Evolutionary conservation across 2,888 invertebrate species (phyloP), one percentile per base, ranked within the genome.

Genomic region (Campoplex nolae): DNA sequence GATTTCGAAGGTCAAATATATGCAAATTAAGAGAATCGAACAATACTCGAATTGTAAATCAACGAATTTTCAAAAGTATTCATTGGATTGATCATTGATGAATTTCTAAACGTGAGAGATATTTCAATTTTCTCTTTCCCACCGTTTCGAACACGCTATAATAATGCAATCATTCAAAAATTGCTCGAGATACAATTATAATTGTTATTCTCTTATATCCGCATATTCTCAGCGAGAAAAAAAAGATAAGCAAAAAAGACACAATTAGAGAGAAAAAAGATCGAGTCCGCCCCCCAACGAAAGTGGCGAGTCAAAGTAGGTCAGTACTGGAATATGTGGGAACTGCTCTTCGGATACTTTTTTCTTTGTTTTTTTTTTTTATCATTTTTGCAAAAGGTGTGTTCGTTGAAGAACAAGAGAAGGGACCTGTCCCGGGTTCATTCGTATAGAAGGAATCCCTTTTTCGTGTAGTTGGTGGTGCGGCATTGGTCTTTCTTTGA

Each of bases 231-330:
- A 48, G 18, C 42, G 56, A 48, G 56, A 18, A 32, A 62, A 73
- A 77, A 73, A 77, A 56, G 42, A 80, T n/a, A 77, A 23, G 32
- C n/a, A 45, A 38, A 28, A 38, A 85, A 68, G 54, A 70, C 28
- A 67, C 51, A 65, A 28, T 45, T 71, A 51, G 68, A 65, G 16
- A 35, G 56, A 67, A 78, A 54, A 35, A 51, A 70, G 18, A 56
- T 73, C 54, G 51, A 78, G 67, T 81, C 75, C 56, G 85, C 32
- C 70, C 32, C 70, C 48, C 45, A 16, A 65, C 70, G 67, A 45
- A 86, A 83, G 86, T 62, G 51, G 70, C 56, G 28, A 45, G 68
- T 32, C 71, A 13, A 86, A 83, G 80, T 86, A 68, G 86, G 83
- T 86, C 83, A 83, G 76, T 71, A 77, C 81, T 42, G 32, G 54